Evolutionary conservation across 2,888 invertebrate species (phyloP), one percentile per base, ranked within the genome.

Genomic region (Xestobium rufovillosum): DNA sequence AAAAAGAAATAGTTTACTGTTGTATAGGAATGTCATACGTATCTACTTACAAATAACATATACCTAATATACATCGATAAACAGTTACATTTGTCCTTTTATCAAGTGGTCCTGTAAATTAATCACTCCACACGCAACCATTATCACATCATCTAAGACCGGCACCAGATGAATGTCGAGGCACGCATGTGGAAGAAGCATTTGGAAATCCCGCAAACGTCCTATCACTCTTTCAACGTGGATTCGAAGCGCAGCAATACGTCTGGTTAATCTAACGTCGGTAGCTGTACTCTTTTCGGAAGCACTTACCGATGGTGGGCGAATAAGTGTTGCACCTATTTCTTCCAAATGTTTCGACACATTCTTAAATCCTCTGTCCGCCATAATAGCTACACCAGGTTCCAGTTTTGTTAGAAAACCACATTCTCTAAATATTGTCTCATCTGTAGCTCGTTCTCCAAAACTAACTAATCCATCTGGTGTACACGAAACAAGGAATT

Each of bases 281-380:
- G 6, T 19, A 8, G 6, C n/a, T n/a, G 6, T 19, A 19, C n/a
- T 19, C n/a, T 19, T 19, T 19, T 19, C 23, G n/a, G 6, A 8
- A 19, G n/a, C n/a, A 19, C 23, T 19, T 8, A 19, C 23, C 6
- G 6, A 8, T 6, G 23, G 23, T 8, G 23, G 23, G 6, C 23
- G 23, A 6, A 19, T n/a, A 8, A 19, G n/a, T 8, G 23, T 19
- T n/a, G n/a, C n/a, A n/a, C n/a, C n/a, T n/a, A n/a, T n/a, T n/a
- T n/a, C n/a, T n/a, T n/a, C n/a, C n/a, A n/a, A n/a, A n/a, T n/a
- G n/a, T n/a, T n/a, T n/a, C n/a, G n/a, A n/a, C n/a, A n/a, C n/a
- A n/a, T n/a, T n/a, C n/a, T 19, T 19, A 19, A 19, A 19, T 19
- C 12, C 32, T 32, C 32, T 25, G 32, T 23, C 16, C 11, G 26